Evolutionary conservation across 2,113 vertebrate genomes (phyloP), one percentile per base, ranked within the genome.

Genomic region (Cervus canadensis): DNA sequence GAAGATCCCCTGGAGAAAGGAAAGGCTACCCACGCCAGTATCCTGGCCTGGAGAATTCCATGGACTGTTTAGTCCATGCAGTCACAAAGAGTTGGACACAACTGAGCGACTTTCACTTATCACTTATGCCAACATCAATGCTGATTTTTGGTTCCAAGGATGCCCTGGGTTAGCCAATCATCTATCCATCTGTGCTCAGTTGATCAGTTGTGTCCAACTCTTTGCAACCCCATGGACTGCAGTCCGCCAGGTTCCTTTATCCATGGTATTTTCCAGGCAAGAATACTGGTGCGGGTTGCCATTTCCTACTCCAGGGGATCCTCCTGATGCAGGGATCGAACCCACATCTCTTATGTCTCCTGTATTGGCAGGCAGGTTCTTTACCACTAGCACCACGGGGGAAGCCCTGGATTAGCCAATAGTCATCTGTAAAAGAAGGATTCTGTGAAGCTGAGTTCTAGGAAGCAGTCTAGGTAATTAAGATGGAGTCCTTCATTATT

Each of bases 341-440:
- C n/a, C n/a, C n/a, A 76, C 23, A 43, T 76, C 71, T 40, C 67
- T 40, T 71, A 23, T 23, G 67, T 23, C 67, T 43, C 40, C 36
- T 14, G 23, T 43, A 43, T 76, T 15, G 23, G 40, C 40, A 43
- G 40, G 40, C 12, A 26, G 40, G 40, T 26, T 43, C 71, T 76
- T 43, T 76, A 43, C 40, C 40, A 14, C 71, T 43, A 40, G 12
- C 6, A 0, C 23, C 71, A 26, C 0, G 0, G 36, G 40, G 62
- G 54, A 86, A 33, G 45, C 54, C 33, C 62, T n/a, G 26, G 81
- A 43, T 28, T 84, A 74, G 85, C 88, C 60, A 28, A 33, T 9
- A 79, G 43, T 56, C 56, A n/a, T 4, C 6, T 21, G 52, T 86
- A 86, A 89, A 83, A 84, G 93, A 93, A 95, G 26, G n/a, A 12